A percentile compares a stretch with the other conserved stretches of the same genome.
These are phyloP conservation scores for Ernsta delagoae DNA, from an alignment of 2,888 invertebrate genomes.

Conservation along the genomic window DNA sequence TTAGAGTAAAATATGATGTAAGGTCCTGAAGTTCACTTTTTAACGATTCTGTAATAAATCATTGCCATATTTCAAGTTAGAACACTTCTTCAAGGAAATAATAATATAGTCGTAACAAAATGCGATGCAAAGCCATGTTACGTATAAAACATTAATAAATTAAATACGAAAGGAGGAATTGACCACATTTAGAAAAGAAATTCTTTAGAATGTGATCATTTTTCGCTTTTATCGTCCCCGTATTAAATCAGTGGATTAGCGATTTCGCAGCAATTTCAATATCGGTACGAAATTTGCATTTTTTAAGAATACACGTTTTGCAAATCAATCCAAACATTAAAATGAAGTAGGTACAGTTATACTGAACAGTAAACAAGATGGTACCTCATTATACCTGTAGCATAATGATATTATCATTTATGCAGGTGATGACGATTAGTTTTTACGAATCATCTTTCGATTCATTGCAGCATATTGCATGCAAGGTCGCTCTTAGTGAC, in stretches of 20 bases:
- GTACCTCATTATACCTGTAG: neutral
- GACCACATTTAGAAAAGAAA: constrained; percentile 1
- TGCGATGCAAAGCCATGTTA: neutral
- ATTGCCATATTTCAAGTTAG: neutral
- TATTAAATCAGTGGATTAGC: neutral
- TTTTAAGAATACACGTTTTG: constrained; percentile 4
- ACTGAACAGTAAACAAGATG: constrained; percentile 1
- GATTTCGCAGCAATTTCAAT: constrained; percentile 14
- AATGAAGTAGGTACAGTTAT: neutral
- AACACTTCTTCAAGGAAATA: no score
- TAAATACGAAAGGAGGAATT: neutral
- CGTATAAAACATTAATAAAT: constrained; percentile 6
- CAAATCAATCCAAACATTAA: neutral
- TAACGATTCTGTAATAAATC: neutral
- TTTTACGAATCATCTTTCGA: neutral
- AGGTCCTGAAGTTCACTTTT: no score
- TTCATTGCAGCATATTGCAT: neutral
- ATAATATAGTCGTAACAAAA: neutral
- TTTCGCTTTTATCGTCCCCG: neutral
- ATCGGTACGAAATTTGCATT: constrained; percentile 3
- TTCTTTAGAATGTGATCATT: constrained; percentile 1
- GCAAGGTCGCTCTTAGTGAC: no score
- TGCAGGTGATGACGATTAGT: neutral
- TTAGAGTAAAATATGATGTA: no score
- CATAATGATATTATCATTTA: neutral